Conservation (phyloP, 2,888 invertebrate species). For the Scaptomyza tumidula region DNA sequence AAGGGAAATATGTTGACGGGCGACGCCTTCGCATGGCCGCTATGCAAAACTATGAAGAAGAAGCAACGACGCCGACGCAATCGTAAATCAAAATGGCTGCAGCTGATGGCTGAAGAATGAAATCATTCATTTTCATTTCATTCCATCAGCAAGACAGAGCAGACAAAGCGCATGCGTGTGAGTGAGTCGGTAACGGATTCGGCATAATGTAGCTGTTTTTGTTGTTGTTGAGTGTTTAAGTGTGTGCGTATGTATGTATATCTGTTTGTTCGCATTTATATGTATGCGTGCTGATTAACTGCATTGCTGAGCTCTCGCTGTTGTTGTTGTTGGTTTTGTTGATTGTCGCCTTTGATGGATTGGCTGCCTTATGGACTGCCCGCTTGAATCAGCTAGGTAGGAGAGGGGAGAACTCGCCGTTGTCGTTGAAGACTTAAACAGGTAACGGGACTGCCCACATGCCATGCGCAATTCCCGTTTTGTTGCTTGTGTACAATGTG, state of each 20-base stretch:
- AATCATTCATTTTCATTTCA: conserved; percentile 71
- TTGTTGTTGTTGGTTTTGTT: conserved; percentile 27
- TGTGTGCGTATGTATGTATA: conserved; percentile 1
- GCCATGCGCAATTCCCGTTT: conserved; percentile 66
- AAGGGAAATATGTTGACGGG: conserved; percentile 56
- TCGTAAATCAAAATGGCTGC: conserved; percentile 85
- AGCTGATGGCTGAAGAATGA: conserved; percentile 81
- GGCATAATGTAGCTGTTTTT: not conserved
- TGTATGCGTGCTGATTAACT: conserved; percentile 57
- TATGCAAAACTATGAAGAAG: conserved; percentile 53
- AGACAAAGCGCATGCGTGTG: conserved; percentile 72
- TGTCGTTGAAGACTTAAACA: conserved; percentile 73
- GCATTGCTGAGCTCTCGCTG: conserved; percentile 54
- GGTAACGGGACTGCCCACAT: conserved; percentile 75
- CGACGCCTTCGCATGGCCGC: conserved; percentile 73
- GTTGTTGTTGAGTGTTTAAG: conserved; percentile 34
- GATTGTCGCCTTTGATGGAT: conserved; percentile 53
- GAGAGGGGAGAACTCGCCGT: conserved; percentile 17
- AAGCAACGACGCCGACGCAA: conserved; percentile 49
- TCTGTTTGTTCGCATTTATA: not conserved
- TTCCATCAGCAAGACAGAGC: conserved; percentile 27
- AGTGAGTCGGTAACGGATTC: conserved; percentile 37
- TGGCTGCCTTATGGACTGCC: conserved; percentile 44
- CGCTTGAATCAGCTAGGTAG: conserved; percentile 24
- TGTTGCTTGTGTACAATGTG: conserved; percentile 23